Evolutionary conservation across 1,140 invertebrate genomes (phyloP).

Genomic region (Micrasema longulum): DNA sequence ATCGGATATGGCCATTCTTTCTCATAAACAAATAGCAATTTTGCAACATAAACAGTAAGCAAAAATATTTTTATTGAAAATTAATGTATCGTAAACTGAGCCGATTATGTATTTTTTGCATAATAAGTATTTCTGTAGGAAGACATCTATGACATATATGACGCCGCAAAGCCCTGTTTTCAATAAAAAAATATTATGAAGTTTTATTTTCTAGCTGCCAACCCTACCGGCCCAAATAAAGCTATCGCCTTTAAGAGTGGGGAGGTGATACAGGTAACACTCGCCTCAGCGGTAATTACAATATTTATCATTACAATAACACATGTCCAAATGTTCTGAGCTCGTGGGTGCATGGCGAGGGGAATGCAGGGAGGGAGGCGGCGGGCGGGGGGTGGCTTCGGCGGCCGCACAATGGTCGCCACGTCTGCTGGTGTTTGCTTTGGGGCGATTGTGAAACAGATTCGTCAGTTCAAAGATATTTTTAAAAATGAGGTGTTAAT

Average conservation of each 20-base stretch:
- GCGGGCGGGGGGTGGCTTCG: background rate
- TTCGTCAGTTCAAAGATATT: too few species aligned
- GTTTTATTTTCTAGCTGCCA: slow-evolving; percentile 4
- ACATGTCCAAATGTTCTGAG: slow-evolving; percentile 47
- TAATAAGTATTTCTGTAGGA: too few species aligned
- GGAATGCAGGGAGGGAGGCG: background rate
- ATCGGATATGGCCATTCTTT: too few species aligned
- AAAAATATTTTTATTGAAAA: too few species aligned
- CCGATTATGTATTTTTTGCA: too few species aligned
- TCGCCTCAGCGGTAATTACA: slow-evolving; percentile 45
- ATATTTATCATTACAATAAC: slow-evolving; percentile 49
- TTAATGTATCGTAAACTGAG: too few species aligned
- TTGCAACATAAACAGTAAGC: too few species aligned
- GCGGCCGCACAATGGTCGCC: slow-evolving; percentile 36
- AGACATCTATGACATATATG: too few species aligned
- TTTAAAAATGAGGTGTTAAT: too few species aligned
- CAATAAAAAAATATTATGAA: background rate
- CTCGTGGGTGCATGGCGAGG: background rate
- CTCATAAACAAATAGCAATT: too few species aligned
- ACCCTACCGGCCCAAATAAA: slow-evolving; percentile 20
- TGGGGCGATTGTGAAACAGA: slow-evolving; percentile 15
- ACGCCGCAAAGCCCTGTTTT: too few species aligned
- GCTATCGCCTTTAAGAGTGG: slow-evolving; percentile 15
- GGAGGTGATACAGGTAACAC: slow-evolving; percentile 36
- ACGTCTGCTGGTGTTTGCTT: slow-evolving; percentile 24